A percentile compares a stretch with the other conserved stretches of the same genome.
phyloP scores from a whole-genome alignment of 2,113 vertebrate genomes.

The Scomber japonicus region DNA sequence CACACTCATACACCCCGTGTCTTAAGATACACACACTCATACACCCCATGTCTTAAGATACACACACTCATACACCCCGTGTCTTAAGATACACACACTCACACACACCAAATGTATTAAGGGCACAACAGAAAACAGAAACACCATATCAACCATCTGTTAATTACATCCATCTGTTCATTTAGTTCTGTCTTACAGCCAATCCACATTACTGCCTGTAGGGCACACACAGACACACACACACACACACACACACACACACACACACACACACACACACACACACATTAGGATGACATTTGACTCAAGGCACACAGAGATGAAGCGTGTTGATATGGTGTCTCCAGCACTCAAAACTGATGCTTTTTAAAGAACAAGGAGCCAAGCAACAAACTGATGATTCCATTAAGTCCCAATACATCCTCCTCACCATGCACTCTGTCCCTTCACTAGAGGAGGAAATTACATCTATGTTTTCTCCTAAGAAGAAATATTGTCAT shows the following conservation, averaged over 20 bases:
- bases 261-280: slow-evolving; percentile 16
- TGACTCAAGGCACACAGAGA: slow-evolving; percentile 35
- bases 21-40: too few species aligned
- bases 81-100: slow-evolving; percentile 18
- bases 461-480: slow-evolving; percentile 67
- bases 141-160: slow-evolving; percentile 65
- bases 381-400: slow-evolving; percentile 52
- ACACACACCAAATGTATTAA: slow-evolving; percentile 26
- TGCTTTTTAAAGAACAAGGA: slow-evolving; percentile 65
- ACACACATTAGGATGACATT: slow-evolving; percentile 5
- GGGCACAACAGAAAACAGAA: slow-evolving; percentile 20
- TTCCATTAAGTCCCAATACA: slow-evolving; percentile 72
- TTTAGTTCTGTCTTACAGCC: slow-evolving; percentile 41
- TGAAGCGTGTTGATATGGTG: slow-evolving; percentile 49
- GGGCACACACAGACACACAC: slow-evolving; percentile 13
- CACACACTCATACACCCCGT: slow-evolving; percentile 1
- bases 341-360: slow-evolving; percentile 29
- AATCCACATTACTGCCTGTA: slow-evolving; percentile 33
- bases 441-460: slow-evolving; percentile 49
- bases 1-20: too few species aligned
- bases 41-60: too few species aligned
- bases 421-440: slow-evolving; percentile 33
- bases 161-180: slow-evolving; percentile 63
- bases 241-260: slow-evolving; percentile 5
- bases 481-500: slow-evolving; percentile 43